Percentiles rank a stretch among this genome's conserved stretches.
These are phyloP conservation scores for Limosa lapponica DNA, from an alignment of 2,797 vertebrate genomes.

Conservation along the genomic window DNA sequence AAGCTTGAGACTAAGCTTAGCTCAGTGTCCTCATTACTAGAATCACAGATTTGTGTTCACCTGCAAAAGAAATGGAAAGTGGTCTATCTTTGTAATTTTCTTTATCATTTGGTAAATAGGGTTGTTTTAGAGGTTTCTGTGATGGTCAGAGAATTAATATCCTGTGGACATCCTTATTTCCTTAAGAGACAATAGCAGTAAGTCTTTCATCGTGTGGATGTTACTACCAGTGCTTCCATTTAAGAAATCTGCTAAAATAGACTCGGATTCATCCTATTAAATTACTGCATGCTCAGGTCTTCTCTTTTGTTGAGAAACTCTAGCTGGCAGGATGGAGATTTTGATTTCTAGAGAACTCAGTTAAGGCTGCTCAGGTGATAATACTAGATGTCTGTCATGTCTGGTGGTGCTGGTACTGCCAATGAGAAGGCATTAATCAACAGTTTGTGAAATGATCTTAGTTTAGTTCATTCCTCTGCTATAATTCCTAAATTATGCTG, in stretches of 20 bases:
- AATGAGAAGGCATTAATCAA: neutral
- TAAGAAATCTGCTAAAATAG: neutral
- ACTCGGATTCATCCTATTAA: neutral
- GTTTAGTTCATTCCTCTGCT: neutral
- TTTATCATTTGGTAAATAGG: neutral
- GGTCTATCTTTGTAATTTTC: neutral
- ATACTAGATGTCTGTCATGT: neutral
- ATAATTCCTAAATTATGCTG: neutral
- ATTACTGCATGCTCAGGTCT: neutral
- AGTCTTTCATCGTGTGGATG: neutral
- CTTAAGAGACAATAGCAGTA: neutral
- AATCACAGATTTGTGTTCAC: neutral
- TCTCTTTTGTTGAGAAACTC: neutral
- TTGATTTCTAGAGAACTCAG: neutral
- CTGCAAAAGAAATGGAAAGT: neutral
- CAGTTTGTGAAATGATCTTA: neutral
- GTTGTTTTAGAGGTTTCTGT: neutral
- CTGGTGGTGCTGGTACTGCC: neutral
- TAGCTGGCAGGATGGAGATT: neutral
- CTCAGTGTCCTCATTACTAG: neutral
- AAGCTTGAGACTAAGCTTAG: neutral
- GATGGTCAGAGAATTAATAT: neutral
- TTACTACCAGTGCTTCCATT: neutral
- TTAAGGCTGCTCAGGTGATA: neutral
- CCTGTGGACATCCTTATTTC: neutral